Evolutionary conservation across 1,140 invertebrate genomes (phyloP).

Genomic region (Drosophila albomicans): DNA sequence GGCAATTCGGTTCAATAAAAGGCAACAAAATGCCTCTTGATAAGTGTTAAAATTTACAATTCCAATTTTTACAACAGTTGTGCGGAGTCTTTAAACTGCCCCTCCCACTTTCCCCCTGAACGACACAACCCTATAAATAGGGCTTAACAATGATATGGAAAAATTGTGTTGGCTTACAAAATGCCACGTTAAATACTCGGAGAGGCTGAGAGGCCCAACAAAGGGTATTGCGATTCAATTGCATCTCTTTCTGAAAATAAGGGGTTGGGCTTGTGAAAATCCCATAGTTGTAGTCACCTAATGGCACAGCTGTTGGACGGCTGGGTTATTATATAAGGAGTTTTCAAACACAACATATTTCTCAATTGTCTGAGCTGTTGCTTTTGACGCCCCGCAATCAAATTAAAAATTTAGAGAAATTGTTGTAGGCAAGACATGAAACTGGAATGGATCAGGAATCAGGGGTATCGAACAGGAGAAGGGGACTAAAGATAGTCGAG

Average conservation of each 20-base stretch:
- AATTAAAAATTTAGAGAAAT: constrained; percentile 65
- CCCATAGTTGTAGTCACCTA: constrained; percentile 17
- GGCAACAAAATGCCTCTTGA: constrained; percentile 71
- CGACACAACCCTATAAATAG: constrained; percentile 33
- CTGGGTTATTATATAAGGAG: constrained; percentile 22
- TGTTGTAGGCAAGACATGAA: constrained; percentile 24
- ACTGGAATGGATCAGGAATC: not conserved
- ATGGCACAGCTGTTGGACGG: constrained; percentile 53
- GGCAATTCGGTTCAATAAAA: constrained; percentile 76
- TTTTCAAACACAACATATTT: constrained; percentile 57
- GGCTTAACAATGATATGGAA: constrained; percentile 60
- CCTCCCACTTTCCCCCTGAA: not conserved
- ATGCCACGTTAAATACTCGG: constrained; percentile 31
- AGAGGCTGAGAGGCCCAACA: constrained; percentile 24
- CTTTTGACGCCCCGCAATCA: constrained; percentile 65
- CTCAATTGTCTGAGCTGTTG: constrained; percentile 71
- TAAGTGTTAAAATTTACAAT: constrained; percentile 81
- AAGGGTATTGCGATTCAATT: constrained; percentile 39
- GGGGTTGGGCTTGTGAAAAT: constrained; percentile 26
- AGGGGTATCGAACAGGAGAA: not conserved
- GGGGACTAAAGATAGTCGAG: constrained; percentile 39
- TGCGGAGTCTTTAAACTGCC: constrained; percentile 47
- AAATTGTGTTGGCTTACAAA: constrained; percentile 49
- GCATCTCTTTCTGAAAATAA: constrained; percentile 5
- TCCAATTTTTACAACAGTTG: constrained; percentile 79